Evolutionary conservation across 2,888 invertebrate species (phyloP), one percentile per base, ranked within the genome.

Genomic region (Byasa hedistus): DNA sequence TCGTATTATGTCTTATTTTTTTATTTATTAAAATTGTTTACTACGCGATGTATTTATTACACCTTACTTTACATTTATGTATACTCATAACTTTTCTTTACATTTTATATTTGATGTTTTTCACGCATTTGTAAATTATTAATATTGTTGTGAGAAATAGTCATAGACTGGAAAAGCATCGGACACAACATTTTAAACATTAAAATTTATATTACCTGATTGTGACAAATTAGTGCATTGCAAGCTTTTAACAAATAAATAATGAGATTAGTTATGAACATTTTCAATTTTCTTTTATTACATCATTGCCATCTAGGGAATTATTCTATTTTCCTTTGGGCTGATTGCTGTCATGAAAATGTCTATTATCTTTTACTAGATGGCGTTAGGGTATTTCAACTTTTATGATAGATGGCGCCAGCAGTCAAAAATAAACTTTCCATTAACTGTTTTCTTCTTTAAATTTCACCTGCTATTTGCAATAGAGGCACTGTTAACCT

Each of bases 381-480:
- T 76, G 76, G 77, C 74, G 68, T 52, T 70, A 2, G 24, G 12
- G 12, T 12, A 22, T 32, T 52, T 12, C 60, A 15, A 24, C 54
- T 52, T 22, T 69, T 62, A n/a, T 39, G 64, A 68, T 54, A 87
- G 86, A 81, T 86, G 86, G 83, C 86, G 79, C 72, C 69, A 27
- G 17, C 19, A 15, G 44, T 44, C 1, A 10, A 10, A 44, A 69
- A 69, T 54, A 54, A 32, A 24, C 12, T 7, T 55, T 55, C 19
- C 2, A 55, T 55, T 55, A 39, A 36, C 56, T 55, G 32, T 7
- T 32, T 44, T 4, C 44, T 44, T 44, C 19, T 15, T 44, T 17
- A 44, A 44, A 44, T 44, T 44, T 44, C 44, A 44, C 44, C 19
- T 17, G 44, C 3, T 19, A 44, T 44, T 44, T 1, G 4, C 44